Evolutionary conservation across 2,797 vertebrate genomes (phyloP).

Genomic region (Eutrigla gurnardus): DNA sequence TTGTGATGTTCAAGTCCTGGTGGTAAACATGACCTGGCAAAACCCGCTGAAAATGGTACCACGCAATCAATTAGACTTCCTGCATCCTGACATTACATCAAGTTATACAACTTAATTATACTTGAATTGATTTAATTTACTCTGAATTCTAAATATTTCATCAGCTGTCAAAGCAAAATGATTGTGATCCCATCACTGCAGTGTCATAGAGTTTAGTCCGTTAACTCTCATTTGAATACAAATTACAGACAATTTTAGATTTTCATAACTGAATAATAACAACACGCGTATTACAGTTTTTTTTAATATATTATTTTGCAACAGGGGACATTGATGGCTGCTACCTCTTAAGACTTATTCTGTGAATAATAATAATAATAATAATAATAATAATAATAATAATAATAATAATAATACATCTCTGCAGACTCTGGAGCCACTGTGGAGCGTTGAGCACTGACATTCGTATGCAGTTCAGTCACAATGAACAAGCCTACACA

Average conservation of each 20-base stretch:
- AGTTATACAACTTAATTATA: not conserved
- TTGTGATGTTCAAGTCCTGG: not conserved
- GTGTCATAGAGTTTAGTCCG: not conserved
- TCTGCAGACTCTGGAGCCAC: constrained; percentile 12
- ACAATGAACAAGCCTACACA: not conserved
- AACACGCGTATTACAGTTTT: not conserved
- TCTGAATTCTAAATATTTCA: not conserved
- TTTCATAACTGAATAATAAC: not conserved
- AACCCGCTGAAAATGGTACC: not conserved
- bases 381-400: not conserved
- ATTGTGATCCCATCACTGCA: not conserved
- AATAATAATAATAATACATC: not conserved
- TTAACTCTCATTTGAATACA: not conserved
- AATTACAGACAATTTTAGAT: not conserved
- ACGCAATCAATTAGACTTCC: not conserved
- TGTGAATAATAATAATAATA: not conserved
- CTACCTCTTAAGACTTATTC: not conserved
- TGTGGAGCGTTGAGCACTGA: constrained; percentile 4
- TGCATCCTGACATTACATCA: not conserved
- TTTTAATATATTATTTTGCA: not conserved
- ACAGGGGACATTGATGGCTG: not conserved
- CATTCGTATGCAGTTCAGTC: constrained; percentile 35
- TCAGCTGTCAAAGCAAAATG: not conserved
- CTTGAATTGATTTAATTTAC: not conserved
- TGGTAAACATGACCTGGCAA: not conserved